Evolutionary conservation across 2,888 invertebrate species (phyloP), one percentile per base, ranked within the genome.

Genomic region (Diarsia mendica): DNA sequence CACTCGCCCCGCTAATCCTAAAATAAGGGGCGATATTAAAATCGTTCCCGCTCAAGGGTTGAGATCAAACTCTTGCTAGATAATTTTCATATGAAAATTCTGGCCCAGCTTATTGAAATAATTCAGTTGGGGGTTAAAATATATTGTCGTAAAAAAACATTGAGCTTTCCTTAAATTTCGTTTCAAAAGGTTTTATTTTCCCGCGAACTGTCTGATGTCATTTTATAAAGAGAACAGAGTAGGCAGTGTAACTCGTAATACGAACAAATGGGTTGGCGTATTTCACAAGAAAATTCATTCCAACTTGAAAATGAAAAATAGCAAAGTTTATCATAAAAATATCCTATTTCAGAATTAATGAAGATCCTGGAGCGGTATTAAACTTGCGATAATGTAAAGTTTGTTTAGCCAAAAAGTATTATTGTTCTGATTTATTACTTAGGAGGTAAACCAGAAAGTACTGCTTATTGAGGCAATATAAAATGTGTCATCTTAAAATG

Each of bases 11-110:
- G 71, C 72, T 88, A 78, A 88, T 85, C 87, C 86, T 71, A 72
- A 77, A 84, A 85, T 86, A 88, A 84, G 83, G 82, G 81, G 72
- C 79, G 86, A 88, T 88, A 89, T 89, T 89, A 88, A 86, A 87
- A 76, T 64, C 71, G 60, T 33, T 53, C 48, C 51, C 68, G 63
- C 70, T 71, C 68, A 15, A 44, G 72, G 49, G 33, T 55, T 46
- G 66, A 72, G 65, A 76, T 68, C 18, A 66, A 55, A 72, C 61
- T 76, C 66, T 69, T 23, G 61, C 23, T 67, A 51, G 76, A 67
- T 64, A 1, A 70, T 66, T 61, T 83, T 65, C 74, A 80, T 80
- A 83, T 79, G 81, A 82, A 84, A 71, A 82, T 78, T 82, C 72
- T 74, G 48, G 33, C 58, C 39, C 39, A 48, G 58, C 51, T 72